A percentile compares a stretch with the other conserved stretches of the same genome.
phyloP scores from a whole-genome alignment of 2,797 vertebrate genomes.

The Sciaenops ocellatus region DNA sequence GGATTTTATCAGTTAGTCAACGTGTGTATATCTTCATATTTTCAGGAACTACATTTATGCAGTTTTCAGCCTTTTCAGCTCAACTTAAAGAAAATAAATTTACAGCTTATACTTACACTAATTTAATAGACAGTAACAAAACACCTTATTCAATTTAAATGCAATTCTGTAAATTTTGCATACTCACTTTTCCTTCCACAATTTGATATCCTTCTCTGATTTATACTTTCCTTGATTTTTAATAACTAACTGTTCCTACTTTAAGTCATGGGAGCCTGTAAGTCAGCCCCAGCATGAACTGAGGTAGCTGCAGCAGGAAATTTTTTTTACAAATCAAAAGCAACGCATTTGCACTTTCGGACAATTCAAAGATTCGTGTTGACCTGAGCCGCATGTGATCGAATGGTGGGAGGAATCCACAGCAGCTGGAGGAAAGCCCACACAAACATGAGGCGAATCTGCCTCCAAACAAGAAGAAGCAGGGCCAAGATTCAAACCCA shows the following conservation, averaged over 20 bases:
- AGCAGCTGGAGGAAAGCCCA: slow-evolving; percentile 34
- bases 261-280: neutral
- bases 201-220: slow-evolving; percentile 4
- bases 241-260: neutral
- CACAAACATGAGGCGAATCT: slow-evolving; percentile 42
- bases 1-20: too few relatives aligned
- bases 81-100: neutral
- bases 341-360: slow-evolving; percentile 22
- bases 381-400: slow-evolving; percentile 36
- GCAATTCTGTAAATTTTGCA: neutral
- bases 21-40: neutral
- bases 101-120: neutral
- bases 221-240: neutral
- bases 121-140: neutral
- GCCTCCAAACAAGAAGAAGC: slow-evolving; percentile 34
- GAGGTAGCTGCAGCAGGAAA: neutral
- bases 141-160: slow-evolving; percentile 5
- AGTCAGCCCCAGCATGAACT: neutral
- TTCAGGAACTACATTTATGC: neutral
- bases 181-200: neutral
- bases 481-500: slow-evolving; percentile 37
- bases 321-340: slow-evolving; percentile 13
- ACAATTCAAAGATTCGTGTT: slow-evolving; percentile 28
- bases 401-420: slow-evolving; percentile 29
- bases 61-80: neutral